Percentiles rank a stretch among this genome's conserved stretches.
Conservation (phyloP, 1,140 invertebrate species). For the Drosophila sechellia region DNA sequence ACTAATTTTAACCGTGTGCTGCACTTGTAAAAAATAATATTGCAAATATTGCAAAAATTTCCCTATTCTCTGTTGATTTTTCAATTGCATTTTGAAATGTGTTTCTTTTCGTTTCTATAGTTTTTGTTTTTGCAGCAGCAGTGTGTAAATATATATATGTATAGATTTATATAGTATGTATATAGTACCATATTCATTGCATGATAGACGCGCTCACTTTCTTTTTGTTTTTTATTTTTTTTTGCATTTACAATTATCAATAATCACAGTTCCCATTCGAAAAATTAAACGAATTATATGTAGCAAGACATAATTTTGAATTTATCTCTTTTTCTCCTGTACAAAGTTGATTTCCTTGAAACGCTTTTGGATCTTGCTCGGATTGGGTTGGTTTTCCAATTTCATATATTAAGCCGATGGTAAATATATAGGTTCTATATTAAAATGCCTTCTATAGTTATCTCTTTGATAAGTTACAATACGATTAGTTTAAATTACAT, state of each 20-base stretch:
- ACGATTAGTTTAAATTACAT: conserved; percentile 51
- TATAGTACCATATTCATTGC: conserved; percentile 68
- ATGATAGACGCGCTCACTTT: conserved; percentile 50
- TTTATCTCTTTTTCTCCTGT: conserved; percentile 44
- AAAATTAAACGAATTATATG: conserved; percentile 55
- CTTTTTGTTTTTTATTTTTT: conserved; percentile 35
- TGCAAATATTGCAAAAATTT: conserved; percentile 78
- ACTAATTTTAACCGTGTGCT: conserved; percentile 57
- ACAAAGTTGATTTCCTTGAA: conserved; percentile 64
- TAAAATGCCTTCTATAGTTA: conserved; percentile 9
- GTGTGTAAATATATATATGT: conserved; percentile 56
- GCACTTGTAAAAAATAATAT: conserved; percentile 63
- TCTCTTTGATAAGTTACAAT: conserved; percentile 38
- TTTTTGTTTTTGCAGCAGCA: conserved; percentile 35
- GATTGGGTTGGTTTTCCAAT: conserved; percentile 37
- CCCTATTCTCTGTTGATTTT: conserved; percentile 39
- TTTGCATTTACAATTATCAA: conserved; percentile 63
- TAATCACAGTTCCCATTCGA: conserved; percentile 81
- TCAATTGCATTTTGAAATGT: conserved; percentile 38
- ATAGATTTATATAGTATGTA: conserved; percentile 56
- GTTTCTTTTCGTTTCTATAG: conserved; percentile 20
- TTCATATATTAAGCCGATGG: conserved; percentile 21
- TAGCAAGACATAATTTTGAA: conserved; percentile 74
- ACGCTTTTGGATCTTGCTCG: conserved; percentile 63
- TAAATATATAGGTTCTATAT: conserved; percentile 25